These are phyloP conservation scores for Brachyptera putata DNA, from an alignment of 2,888 invertebrate species.

Conservation along the genomic window DNA sequence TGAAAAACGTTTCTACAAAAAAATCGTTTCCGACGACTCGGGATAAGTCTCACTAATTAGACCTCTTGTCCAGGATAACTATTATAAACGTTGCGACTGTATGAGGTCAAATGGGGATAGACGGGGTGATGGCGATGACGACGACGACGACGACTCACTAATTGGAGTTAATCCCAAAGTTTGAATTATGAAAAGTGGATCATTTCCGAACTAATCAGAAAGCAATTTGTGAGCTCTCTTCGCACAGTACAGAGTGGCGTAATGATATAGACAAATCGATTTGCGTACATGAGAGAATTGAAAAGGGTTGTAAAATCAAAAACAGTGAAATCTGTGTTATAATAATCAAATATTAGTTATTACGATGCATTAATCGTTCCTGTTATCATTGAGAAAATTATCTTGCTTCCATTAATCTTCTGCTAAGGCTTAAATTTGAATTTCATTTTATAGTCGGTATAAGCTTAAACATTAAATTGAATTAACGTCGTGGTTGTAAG, in stretches of 20 bases:
- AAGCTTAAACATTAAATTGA: no score
- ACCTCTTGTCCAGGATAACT: not conserved
- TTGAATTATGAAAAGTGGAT: constrained; percentile 11
- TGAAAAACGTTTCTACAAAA: not conserved
- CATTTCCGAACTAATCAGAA: constrained; percentile 4
- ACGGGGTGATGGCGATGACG: not conserved
- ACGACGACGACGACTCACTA: not conserved
- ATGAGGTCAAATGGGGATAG: not conserved
- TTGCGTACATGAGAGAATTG: no score
- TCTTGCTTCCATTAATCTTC: no score
- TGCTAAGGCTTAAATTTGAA: no score
- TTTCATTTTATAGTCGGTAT: no score
- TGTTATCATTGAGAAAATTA: no score
- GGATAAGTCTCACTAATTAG: constrained; percentile 2
- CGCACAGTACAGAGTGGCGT: not conserved
- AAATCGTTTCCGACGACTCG: not conserved
- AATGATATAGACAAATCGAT: no score
- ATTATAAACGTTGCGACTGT: not conserved
- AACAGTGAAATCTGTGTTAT: no score
- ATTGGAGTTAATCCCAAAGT: constrained; percentile 6
- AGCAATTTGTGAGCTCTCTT: not conserved
- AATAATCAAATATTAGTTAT: no score
- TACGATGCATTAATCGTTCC: no score
- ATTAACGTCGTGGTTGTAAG: no score
- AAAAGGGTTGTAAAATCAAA: no score